Evolutionary conservation across 2,888 invertebrate genomes (phyloP).

Genomic region (Polyploca ridens): DNA sequence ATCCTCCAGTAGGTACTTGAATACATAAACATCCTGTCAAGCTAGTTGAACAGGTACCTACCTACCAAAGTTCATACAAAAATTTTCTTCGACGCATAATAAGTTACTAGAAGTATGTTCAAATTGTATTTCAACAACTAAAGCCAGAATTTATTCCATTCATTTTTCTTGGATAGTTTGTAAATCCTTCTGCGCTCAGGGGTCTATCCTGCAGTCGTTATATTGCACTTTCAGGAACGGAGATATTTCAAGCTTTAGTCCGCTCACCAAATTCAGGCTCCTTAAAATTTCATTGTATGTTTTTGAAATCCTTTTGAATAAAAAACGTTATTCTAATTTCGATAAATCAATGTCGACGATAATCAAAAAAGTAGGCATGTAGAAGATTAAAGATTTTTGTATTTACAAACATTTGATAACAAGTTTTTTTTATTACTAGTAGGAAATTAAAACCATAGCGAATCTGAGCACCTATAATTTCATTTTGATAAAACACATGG

Average conservation of each 20-base stretch:
- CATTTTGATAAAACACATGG: slow-evolving; percentile 25
- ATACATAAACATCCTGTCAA: no score
- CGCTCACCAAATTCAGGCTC: slow-evolving; percentile 32
- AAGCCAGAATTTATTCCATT: slow-evolving; percentile 49
- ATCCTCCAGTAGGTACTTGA: no score
- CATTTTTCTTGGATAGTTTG: slow-evolving; percentile 52
- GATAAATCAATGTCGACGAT: background rate
- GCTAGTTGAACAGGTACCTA: no score
- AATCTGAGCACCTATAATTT: slow-evolving; percentile 32
- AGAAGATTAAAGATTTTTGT: slow-evolving; percentile 14
- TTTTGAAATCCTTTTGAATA: no score
- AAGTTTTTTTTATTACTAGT: slow-evolving; percentile 34
- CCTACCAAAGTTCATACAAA: no score
- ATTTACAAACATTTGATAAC: slow-evolving; percentile 17
- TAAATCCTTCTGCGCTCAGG: slow-evolving; percentile 56
- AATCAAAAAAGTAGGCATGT: no score
- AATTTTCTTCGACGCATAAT: no score
- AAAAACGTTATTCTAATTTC: no score
- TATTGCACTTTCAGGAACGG: slow-evolving; percentile 50
- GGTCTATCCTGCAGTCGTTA: slow-evolving; percentile 52
- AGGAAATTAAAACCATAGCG: slow-evolving; percentile 64
- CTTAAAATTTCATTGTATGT: no score
- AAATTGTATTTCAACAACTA: slow-evolving; percentile 20
- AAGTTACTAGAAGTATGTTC: no score
- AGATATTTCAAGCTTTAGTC: slow-evolving; percentile 37